These are phyloP conservation scores for Tokudaia muenninki DNA, from an alignment of 2,797 vertebrate species.

Conservation along the genomic window DNA sequence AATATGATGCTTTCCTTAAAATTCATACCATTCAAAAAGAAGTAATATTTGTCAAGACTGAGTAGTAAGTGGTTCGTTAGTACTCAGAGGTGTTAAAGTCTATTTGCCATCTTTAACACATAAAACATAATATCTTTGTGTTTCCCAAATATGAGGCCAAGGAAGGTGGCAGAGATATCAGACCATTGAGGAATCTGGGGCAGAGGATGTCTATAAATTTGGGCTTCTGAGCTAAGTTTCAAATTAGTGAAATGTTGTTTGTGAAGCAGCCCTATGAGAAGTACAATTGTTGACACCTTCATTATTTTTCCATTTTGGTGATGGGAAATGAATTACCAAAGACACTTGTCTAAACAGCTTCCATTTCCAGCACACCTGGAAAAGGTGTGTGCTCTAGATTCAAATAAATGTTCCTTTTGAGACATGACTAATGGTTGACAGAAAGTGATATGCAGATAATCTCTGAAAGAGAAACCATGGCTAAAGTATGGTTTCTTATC, in stretches of 20 bases:
- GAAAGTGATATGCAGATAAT: neutral
- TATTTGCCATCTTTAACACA: neutral
- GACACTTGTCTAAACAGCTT: constrained; percentile 76
- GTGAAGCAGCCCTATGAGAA: constrained; percentile 68
- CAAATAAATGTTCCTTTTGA: neutral
- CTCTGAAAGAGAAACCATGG: constrained; percentile 1
- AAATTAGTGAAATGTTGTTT: neutral
- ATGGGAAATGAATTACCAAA: constrained; percentile 78
- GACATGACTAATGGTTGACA: neutral
- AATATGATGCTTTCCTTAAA: neutral
- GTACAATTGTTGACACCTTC: constrained; percentile 68
- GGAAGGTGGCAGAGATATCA: neutral
- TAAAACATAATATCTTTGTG: neutral
- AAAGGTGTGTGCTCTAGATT: constrained; percentile 63
- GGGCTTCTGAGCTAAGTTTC: constrained; percentile 45
- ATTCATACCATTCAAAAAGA: constrained; percentile 23
- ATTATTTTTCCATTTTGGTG: constrained; percentile 46
- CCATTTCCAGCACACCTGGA: constrained; percentile 73
- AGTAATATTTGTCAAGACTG: neutral
- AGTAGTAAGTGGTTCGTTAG: neutral
- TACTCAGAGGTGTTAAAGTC: neutral
- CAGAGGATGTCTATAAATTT: neutral
- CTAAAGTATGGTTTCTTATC: neutral
- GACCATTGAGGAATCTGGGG: neutral
- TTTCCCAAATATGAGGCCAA: neutral